These are phyloP conservation scores for Thryonomys swinderianus DNA, from an alignment of 2,113 vertebrate genomes.

Conservation along the genomic window DNA sequence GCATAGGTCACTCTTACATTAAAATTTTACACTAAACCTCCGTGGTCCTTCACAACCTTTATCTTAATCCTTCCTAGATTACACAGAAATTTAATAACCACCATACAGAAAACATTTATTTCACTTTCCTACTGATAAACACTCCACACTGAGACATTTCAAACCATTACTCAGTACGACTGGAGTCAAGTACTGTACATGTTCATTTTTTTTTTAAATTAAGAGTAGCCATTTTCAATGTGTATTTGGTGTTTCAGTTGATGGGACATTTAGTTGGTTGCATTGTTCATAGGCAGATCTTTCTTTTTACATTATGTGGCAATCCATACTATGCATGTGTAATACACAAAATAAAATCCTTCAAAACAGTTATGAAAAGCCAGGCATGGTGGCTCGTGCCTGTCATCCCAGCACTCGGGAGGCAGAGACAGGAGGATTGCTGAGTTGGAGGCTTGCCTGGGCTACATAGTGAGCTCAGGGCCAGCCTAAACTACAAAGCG, in stretches of 20 bases:
- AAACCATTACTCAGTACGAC: neutral
- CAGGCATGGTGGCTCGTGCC: too few relatives aligned
- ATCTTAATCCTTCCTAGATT: neutral
- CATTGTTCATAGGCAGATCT: slow-evolving; percentile 10
- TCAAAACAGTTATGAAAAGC: slow-evolving; percentile 72
- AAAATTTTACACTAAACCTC: neutral
- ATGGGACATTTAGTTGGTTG: slow-evolving; percentile 56
- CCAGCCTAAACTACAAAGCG: too few relatives aligned
- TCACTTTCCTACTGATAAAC: neutral
- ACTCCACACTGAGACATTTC: neutral
- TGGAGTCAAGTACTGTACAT: slow-evolving; percentile 20
- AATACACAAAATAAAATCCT: slow-evolving; percentile 82
- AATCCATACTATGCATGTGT: slow-evolving; percentile 42
- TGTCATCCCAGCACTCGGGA: too few relatives aligned
- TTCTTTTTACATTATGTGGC: slow-evolving; percentile 55
- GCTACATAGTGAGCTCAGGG: too few relatives aligned
- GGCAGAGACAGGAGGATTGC: too few relatives aligned
- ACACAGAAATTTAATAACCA: slow-evolving; percentile 13
- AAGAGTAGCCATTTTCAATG: slow-evolving; percentile 76
- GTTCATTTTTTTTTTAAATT: slow-evolving; percentile 16
- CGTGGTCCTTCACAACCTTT: neutral
- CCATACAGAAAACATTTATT: neutral
- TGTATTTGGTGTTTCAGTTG: slow-evolving; percentile 83
- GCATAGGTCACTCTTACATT: neutral
- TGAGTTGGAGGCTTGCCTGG: too few relatives aligned